Conservation (phyloP, 2,797 vertebrate species). For the Pelochelys cantorii region DNA sequence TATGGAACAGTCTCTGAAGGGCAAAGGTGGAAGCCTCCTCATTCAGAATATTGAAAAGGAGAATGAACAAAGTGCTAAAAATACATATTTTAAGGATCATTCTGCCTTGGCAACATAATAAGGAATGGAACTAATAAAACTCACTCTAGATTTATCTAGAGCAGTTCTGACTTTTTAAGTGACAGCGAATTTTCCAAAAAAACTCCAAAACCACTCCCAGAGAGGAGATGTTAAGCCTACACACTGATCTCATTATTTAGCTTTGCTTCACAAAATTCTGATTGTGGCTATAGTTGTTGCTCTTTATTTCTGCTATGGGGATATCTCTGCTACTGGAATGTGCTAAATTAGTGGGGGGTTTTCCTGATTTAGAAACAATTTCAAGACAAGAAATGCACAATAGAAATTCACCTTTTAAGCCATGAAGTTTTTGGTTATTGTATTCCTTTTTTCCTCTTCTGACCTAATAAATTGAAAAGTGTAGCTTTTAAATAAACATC, state of each 20-base stretch:
- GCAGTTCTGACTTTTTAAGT: neutral
- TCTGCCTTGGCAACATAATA: neutral
- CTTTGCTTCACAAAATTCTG: neutral
- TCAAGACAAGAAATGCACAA: neutral
- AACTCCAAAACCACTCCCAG: too few relatives aligned
- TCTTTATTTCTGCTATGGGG: neutral
- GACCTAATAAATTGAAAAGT: neutral
- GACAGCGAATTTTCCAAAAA: neutral
- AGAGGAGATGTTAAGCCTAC: too few relatives aligned
- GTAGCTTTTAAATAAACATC: neutral
- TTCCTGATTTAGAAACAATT: neutral
- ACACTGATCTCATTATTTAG: neutral
- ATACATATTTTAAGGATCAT: neutral
- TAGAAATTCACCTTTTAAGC: neutral
- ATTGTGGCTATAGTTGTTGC: neutral
- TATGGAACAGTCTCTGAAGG: neutral
- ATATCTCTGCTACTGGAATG: too few relatives aligned
- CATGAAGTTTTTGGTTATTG: fast-evolving
- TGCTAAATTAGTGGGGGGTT: too few relatives aligned
- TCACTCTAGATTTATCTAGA: neutral
- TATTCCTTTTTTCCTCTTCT: conserved; percentile 15
- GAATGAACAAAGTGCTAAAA: fast-evolving
- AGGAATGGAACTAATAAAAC: neutral
- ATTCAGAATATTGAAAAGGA: neutral
- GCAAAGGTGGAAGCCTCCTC: neutral